Percentiles rank a stretch among this genome's conserved stretches.
These are phyloP conservation scores for Nibea coibor DNA, from an alignment of 2,113 vertebrate genomes.

Conservation along the genomic window DNA sequence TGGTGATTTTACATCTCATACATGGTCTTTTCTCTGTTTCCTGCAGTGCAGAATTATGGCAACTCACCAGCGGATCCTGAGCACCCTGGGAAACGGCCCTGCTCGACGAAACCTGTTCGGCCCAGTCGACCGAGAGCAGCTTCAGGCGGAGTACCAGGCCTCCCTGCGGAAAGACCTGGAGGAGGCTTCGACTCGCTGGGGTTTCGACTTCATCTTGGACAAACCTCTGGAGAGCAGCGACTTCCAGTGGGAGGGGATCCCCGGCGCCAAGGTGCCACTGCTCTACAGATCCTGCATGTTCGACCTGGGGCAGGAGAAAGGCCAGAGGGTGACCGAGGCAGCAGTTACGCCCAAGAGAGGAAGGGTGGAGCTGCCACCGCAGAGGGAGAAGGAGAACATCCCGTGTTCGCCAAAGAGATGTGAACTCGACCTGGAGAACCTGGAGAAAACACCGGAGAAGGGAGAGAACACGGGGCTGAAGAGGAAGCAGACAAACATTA, in stretches of 20 bases:
- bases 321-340: constrained; percentile 9
- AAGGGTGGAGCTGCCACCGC: not conserved
- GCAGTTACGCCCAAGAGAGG: not conserved
- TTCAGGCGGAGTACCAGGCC: constrained; percentile 79
- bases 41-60: constrained; percentile 82
- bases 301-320: not conserved
- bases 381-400: constrained; percentile 71
- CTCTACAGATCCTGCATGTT: constrained; percentile 71
- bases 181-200: constrained; percentile 88
- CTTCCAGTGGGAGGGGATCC: constrained; percentile 88
- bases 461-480: constrained; percentile 71
- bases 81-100: constrained; percentile 69
- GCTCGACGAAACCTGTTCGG: constrained; percentile 90
- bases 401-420: constrained; percentile 48
- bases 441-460: constrained; percentile 64
- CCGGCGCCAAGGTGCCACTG: constrained; percentile 72
- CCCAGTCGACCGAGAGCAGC: constrained; percentile 87
- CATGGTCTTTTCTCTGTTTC: constrained; percentile 12
- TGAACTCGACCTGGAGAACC: not conserved
- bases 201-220: constrained; percentile 89
- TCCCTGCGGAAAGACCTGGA: constrained; percentile 82
- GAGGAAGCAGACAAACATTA: constrained; percentile 91
- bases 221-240: constrained; percentile 86
- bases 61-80: constrained; percentile 55
- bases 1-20: not conserved